phyloP scores from a whole-genome alignment of 1,140 invertebrate species.

The Achatina immaculata region DNA sequence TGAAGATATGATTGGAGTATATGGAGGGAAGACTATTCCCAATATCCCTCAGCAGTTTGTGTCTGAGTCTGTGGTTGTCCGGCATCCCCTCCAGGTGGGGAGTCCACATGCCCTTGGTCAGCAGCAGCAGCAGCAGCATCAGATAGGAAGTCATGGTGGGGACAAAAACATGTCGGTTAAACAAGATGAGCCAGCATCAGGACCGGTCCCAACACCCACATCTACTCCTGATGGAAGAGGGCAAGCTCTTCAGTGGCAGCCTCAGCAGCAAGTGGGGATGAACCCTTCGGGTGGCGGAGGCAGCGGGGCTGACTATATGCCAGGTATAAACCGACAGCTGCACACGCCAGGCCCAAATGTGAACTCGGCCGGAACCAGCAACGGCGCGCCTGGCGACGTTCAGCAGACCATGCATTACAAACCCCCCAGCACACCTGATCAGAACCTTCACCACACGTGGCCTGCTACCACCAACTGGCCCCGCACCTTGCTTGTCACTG shows the following conservation, averaged over 20 bases:
- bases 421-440: conserved; percentile 32
- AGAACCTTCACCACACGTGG: conserved; percentile 31
- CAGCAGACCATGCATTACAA: conserved; percentile 39
- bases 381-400: background rate
- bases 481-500: background rate
- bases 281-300: conserved; percentile 12
- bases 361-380: conserved; percentile 6
- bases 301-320: conserved; percentile 19
- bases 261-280: conserved; percentile 22
- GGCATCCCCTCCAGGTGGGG: conserved; percentile 29
- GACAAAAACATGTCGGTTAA: conserved; percentile 19
- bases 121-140: background rate
- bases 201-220: conserved; percentile 23
- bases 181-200: conserved; percentile 23
- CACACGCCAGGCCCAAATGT: conserved; percentile 24
- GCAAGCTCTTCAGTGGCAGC: conserved; percentile 10
- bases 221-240: conserved; percentile 24
- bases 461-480: conserved; percentile 27
- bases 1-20: conserved; percentile 12
- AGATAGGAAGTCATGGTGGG: background rate
- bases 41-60: conserved; percentile 36
- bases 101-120: conserved; percentile 16
- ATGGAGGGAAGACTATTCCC: conserved; percentile 33
- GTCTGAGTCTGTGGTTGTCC: conserved; percentile 35
- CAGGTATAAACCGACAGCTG: conserved; percentile 23